Evolutionary conservation across 2,797 vertebrate species (phyloP).

Genomic region (Apogon talboti): DNA sequence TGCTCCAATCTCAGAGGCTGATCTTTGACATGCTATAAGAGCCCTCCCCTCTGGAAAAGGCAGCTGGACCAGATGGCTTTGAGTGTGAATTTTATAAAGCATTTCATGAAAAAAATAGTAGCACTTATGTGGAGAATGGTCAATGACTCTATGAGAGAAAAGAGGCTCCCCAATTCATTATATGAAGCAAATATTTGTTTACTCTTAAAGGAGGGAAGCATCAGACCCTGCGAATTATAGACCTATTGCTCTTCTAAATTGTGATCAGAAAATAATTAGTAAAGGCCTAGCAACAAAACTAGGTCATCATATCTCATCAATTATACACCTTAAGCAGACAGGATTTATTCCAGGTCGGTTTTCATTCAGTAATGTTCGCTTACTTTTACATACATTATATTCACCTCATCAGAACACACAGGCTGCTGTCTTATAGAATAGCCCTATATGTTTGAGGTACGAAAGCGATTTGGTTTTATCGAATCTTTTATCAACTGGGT

Average conservation of each 20-base stretch:
- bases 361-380: neutral
- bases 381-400: conserved; percentile 1
- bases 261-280: too few relatives aligned
- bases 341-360: neutral
- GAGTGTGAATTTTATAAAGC: too few relatives aligned
- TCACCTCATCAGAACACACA: neutral
- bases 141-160: conserved; percentile 15
- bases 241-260: neutral
- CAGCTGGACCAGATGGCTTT: neutral
- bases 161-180: neutral
- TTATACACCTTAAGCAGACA: neutral
- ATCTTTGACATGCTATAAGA: neutral
- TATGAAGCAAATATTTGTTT: conserved; percentile 20
- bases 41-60: neutral
- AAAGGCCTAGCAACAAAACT: too few relatives aligned
- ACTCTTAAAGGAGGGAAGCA: conserved; percentile 3
- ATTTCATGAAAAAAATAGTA: neutral
- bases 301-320: neutral
- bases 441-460: neutral
- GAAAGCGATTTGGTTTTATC: conserved; percentile 8
- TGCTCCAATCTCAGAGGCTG: neutral
- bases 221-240: neutral
- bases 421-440: neutral
- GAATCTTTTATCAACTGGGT: neutral
- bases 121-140: conserved; percentile 16